Base-by-base conservation (phyloP, 2,888 invertebrate genomes). In the Argyresthia goedartella region DNA sequence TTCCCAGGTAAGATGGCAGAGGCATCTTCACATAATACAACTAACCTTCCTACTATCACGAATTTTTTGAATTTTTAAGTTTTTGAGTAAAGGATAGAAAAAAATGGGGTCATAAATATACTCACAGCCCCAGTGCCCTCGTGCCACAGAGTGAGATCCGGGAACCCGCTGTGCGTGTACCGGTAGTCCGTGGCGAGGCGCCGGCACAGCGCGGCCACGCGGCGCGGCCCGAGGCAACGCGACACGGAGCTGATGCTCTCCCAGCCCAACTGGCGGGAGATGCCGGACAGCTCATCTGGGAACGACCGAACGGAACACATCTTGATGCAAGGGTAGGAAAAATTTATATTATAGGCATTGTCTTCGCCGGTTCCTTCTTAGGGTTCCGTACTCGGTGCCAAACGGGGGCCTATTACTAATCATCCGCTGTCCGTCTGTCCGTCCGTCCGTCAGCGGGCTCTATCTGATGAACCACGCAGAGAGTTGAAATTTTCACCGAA, bases 111-210 rank as follows among this genome's bases (percentile, higher is more conserved):
- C 3, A 25, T 4, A 6, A 25, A 25, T 2, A 25, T 25, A 14
- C 43, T 43, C 8, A 89, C 90, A 77, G 87, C 76, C 52, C 81
- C 85, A 1, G 82, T 77, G 35, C 63, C 50, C 0, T 69, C 64
- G 70, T 93, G 90, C 95, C 95, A 96, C 11, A 96, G 73, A 9
- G 93, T 89, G 36, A 96, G 89, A 80, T 96, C 96, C 0, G 96
- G 96, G 76, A 96, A 92, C 39, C 96, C 96, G 60, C 91, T 89
- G 54, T 87, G 86, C 57, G 90, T 88, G 60, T 89, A 79, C n/a
- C 88, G 78, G 65, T 89, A 91, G 74, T 91, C 77, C 1, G 65
- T 65, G 0, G 90, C 88, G 47, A 93, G 76, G 35, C 91, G 87
- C 51, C 88, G 76, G 57, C 91, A 91, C 50, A 94, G 82, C 14